phyloP scores from a whole-genome alignment of 2,113 vertebrate genomes.

The Callocephalon fimbriatum region DNA sequence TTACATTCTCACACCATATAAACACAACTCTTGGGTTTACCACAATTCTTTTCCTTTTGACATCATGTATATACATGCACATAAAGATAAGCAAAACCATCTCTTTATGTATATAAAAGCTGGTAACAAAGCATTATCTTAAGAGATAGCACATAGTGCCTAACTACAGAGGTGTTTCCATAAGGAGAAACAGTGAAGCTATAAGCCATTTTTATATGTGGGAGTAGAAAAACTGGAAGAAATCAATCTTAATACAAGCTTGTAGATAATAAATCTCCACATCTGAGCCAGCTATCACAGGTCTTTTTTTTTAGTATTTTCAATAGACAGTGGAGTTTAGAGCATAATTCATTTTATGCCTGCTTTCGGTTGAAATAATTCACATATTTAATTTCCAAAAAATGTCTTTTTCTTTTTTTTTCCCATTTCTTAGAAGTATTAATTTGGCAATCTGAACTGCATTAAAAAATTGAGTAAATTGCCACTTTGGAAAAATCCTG shows the following conservation, averaged over 20 bases:
- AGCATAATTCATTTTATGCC: neutral
- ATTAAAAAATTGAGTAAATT: neutral
- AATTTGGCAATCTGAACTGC: neutral
- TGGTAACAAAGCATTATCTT: neutral
- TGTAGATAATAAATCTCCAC: neutral
- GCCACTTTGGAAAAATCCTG: neutral
- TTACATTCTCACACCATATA: neutral
- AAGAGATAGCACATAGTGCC: neutral
- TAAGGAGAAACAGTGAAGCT: neutral
- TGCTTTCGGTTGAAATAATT: neutral
- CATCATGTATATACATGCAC: fast-evolving
- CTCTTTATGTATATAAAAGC: neutral
- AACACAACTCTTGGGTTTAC: neutral
- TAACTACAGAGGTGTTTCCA: neutral
- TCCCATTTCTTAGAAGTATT: neutral
- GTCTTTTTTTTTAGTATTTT: neutral
- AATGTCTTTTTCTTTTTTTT: neutral
- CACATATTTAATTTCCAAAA: neutral
- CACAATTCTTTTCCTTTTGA: neutral
- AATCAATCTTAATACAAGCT: neutral
- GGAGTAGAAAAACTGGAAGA: neutral
- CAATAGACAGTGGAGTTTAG: neutral
- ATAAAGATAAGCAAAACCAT: neutral
- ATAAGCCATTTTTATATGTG: neutral
- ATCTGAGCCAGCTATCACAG: neutral